These are phyloP conservation scores for Drosophila willistoni DNA, from an alignment of 1,140 invertebrate species.

Conservation along the genomic window DNA sequence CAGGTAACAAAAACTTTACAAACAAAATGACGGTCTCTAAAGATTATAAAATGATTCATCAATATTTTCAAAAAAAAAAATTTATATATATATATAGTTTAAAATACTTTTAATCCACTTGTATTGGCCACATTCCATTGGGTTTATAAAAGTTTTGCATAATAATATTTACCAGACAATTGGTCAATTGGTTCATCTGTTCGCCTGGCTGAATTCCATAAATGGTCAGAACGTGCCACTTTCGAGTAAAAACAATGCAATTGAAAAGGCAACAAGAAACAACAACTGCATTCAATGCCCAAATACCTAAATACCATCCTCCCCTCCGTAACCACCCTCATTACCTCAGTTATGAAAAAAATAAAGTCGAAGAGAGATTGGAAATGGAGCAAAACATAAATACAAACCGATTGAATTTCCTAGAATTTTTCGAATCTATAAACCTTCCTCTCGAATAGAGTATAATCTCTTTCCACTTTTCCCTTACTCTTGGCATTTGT, in stretches of 20 bases:
- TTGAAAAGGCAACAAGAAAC: not conserved
- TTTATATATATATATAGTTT: not conserved
- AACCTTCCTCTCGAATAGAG: conserved; percentile 21
- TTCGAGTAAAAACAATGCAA: conserved; percentile 49
- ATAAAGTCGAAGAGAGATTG: conserved; percentile 35
- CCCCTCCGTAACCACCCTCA: not conserved
- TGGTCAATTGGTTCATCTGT: conserved; percentile 20
- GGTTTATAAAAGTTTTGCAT: not conserved
- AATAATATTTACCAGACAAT: conserved; percentile 7
- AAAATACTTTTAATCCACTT: not conserved
- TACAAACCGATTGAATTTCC: conserved; percentile 21
- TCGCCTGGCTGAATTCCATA: conserved; percentile 40
- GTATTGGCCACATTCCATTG: not conserved
- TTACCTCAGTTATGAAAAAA: conserved; percentile 4
- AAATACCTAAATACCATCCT: not conserved
- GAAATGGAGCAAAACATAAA: conserved; percentile 34
- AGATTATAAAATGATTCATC: not conserved
- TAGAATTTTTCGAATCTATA: conserved; percentile 44
- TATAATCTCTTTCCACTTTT: not conserved
- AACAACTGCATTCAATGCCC: conserved; percentile 14
- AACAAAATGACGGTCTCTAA: too few relatives aligned
- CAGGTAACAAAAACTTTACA: too few relatives aligned
- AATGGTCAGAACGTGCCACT: conserved; percentile 54
- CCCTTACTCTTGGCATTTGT: not conserved
- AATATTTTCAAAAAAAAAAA: not conserved